Evolutionary conservation across 2,888 invertebrate genomes (phyloP), one percentile per base, ranked within the genome.

Genomic region (Congeria kusceri): DNA sequence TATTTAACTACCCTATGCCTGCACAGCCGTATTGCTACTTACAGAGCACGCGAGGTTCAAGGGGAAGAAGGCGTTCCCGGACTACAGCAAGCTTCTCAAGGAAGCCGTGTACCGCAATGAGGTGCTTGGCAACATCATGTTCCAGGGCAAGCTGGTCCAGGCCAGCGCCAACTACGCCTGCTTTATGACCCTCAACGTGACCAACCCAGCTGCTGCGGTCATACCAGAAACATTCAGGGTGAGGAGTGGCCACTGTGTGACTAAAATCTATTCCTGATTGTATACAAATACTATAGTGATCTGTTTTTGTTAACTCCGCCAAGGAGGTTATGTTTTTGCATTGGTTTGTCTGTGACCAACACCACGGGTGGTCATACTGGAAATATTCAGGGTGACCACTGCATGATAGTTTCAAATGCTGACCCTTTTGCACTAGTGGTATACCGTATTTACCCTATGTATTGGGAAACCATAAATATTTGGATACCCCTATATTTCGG

Each of bases 131-230:
- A 91, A 91, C 81, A 80, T 93, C 49, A 88, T 92, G 88, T 92
- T 92, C 81, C 88, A 91, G 68, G 93, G 92, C 7, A 90, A 90
- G 66, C 88, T 92, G 32, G 82, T 92, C 27, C 86, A 87, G 57
- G 92, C 92, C 72, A 90, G 86, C 70, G 85, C 90, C 53, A 92
- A 90, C 86, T 92, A 87, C 79, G 92, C 92, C n/a, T 92, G 92
- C 72, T 93, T 93, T 80, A 91, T 93, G 91, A 91, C 92, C 5
- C 62, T 92, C 46, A 91, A 89, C 75, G 85, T 87, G 5, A 69
- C 77, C 27, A 87, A 86, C 67, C 75, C 82, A n/a, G 70, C 63
- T 18, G 78, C 81, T n/a, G 57, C 82, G 1, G 84, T 89, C 29
- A 89, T 93, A 23, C 92, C 93, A 13, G 91, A 92, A 32, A 91